Base-by-base conservation (phyloP, 2,113 vertebrate species). In the Propithecus coquereli region DNA sequence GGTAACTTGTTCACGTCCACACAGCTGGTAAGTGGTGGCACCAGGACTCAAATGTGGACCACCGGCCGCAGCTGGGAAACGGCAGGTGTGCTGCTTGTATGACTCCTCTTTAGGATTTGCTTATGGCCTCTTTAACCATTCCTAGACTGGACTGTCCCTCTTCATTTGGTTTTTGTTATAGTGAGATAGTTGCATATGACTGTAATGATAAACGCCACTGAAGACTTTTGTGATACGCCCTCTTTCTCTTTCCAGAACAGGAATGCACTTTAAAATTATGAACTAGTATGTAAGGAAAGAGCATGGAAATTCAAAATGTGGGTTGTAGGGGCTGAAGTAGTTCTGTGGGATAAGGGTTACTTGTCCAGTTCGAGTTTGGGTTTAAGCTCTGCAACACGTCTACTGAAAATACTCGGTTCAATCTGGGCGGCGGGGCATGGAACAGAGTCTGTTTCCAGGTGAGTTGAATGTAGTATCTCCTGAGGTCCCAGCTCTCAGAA, bases 11-110 rank as follows among this genome's bases (percentile, higher is more conserved):
- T 30, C 0, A 27, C 17, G 54, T 18, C 37, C n/a, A 0, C 18
- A 0, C 0, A 3, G 68, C 54, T 37, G 2, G 12, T 6, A n/a
- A 6, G 0, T 6, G 34, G 70, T 27, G 27, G 34, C 0, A 37
- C 50, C 54, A 61, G 76, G 61, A 7, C 6, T 8, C 23, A 12
- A 14, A 5, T 8, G 6, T 20, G 0, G 10, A 32, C 0, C 0
- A 25, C 25, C 0, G 12, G 63, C 76, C 27, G 2, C 7, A 2
- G 47, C 3, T 9, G 2, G 5, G 45, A 9, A 3, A 8, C 0
- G 8, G 43, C 7, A 6, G 32, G 5, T n/a, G 16, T 10, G 7
- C 47, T 11, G 66, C 5, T 12, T 18, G 37, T 8, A 3, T 5
- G 77, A 16, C 14, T 27, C 30, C 34, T 27, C 50, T 65, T 32